These are phyloP conservation scores for Ceramica pisi DNA, from an alignment of 2,888 invertebrate genomes.

Conservation along the genomic window DNA sequence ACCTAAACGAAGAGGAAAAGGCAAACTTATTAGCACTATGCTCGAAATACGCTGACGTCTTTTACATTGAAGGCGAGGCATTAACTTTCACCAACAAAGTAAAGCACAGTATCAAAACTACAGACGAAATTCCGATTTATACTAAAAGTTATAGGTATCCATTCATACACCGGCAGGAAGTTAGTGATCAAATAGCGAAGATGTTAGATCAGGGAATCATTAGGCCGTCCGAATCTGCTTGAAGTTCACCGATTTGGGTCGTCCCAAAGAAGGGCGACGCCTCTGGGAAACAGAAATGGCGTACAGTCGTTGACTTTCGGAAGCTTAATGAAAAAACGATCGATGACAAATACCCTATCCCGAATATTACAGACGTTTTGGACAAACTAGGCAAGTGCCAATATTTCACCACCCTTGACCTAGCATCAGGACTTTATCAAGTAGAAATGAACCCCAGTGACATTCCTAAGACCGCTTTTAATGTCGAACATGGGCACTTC, in stretches of 20 bases:
- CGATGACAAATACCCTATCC: no score
- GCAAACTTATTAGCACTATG: neutral
- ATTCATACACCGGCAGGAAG: neutral
- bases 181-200: neutral
- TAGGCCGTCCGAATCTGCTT: neutral
- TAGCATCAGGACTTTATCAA: neutral
- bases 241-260: neutral
- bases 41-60: neutral
- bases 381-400: constrained; percentile 23
- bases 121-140: neutral
- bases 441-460: neutral
- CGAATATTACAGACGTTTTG: no score
- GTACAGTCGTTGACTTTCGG: no score
- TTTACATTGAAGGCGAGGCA: neutral
- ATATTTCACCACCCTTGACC: neutral
- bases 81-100: neutral
- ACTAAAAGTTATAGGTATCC: neutral
- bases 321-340: no score
- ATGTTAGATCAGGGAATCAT: neutral
- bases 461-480: neutral
- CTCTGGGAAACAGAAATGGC: neutral
- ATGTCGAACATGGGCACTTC: constrained; percentile 13
- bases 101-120: neutral
- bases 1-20: neutral
- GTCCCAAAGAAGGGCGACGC: neutral